Evolutionary conservation across 1,140 invertebrate genomes (phyloP).

Genomic region (Macrobrachium nipponense): DNA sequence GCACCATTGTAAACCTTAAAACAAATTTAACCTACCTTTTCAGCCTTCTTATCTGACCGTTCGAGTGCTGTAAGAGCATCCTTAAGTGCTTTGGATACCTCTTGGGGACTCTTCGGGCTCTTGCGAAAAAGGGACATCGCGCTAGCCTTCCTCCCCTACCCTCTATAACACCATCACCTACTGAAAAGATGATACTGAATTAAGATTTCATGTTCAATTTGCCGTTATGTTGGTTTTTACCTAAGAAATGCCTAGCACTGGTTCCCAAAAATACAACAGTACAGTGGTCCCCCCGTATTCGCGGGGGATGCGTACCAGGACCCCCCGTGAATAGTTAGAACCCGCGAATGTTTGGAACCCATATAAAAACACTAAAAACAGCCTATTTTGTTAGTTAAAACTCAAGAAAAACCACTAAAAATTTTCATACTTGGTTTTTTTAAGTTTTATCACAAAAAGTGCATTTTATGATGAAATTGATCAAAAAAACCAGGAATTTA

Average conservation of each 20-base stretch:
- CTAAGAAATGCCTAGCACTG: neutral
- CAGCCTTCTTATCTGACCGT: constrained; percentile 93
- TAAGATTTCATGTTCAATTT: neutral
- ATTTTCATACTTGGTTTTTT: too few species aligned
- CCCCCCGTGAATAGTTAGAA: too few species aligned
- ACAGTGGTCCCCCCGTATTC: too few species aligned
- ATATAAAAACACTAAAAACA: too few species aligned
- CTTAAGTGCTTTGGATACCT: constrained; percentile 57
- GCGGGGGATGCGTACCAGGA: too few species aligned
- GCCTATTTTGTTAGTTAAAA: too few species aligned
- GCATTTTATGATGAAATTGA: too few species aligned
- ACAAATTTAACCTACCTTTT: constrained; percentile 77
- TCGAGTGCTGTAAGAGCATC: constrained; percentile 82
- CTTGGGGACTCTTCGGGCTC: constrained; percentile 57
- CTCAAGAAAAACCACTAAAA: too few species aligned
- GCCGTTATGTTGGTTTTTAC: neutral
- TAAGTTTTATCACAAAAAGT: too few species aligned
- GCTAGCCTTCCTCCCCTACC: constrained; percentile 37
- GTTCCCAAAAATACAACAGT: too few species aligned
- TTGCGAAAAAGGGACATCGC: constrained; percentile 60
- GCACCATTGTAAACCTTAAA: constrained; percentile 5
- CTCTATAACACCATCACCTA: constrained; percentile 58
- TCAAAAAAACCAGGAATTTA: too few species aligned
- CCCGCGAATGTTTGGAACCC: too few species aligned
- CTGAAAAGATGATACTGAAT: neutral